These are phyloP conservation scores for Geodia barretti DNA, from an alignment of 37 sponge, comb jelly and placozoan species.

Conservation along the genomic window DNA sequence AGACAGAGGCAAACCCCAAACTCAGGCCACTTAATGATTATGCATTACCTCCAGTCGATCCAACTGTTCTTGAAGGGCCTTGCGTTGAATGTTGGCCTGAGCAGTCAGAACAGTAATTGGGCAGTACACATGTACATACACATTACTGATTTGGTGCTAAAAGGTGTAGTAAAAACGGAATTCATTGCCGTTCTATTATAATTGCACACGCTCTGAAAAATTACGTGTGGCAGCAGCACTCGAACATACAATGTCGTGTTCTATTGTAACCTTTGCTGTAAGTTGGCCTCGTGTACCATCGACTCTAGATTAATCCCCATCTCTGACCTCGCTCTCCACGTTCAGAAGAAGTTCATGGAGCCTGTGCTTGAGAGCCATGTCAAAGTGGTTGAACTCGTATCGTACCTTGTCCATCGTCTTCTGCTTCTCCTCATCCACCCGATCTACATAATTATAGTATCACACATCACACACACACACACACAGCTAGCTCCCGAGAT, in stretches of 20 bases:
- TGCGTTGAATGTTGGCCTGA: conserved; percentile 48
- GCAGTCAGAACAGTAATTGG: not conserved
- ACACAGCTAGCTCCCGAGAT: no score
- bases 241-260: not conserved
- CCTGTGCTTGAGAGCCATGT: conserved; percentile 43
- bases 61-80: conserved; percentile 40
- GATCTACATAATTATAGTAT: not conserved
- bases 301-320: no score
- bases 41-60: conserved; percentile 55
- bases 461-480: no score
- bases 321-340: conserved; percentile 65
- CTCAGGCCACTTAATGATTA: no score
- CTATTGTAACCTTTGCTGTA: not conserved
- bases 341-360: conserved; percentile 9
- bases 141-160: no score
- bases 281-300: no score
- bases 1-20: no score
- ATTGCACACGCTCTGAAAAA: not conserved
- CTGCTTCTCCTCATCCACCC: conserved; percentile 8
- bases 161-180: not conserved
- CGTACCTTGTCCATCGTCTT: conserved; percentile 23
- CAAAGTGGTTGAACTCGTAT: conserved; percentile 46
- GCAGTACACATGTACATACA: no score
- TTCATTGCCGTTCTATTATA: not conserved
- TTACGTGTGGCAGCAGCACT: no score